Conservation (phyloP, 2,113 vertebrate species). For the Pygoscelis adeliae region DNA sequence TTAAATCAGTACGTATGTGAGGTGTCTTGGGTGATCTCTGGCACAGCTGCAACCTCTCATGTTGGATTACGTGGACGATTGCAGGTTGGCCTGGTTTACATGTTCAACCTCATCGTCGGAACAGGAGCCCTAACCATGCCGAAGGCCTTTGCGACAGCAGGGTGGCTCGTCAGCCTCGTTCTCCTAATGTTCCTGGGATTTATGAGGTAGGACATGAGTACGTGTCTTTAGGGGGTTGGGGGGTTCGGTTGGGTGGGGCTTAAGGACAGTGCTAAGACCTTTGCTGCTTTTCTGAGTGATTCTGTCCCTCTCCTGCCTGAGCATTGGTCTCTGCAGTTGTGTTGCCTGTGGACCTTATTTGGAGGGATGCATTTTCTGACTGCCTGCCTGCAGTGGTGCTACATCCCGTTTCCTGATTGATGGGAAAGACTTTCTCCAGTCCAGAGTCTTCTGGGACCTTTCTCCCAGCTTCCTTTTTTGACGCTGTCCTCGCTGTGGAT, state of each 20-base stretch:
- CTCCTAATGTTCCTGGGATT: slow-evolving; percentile 90
- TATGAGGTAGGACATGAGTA: slow-evolving; percentile 85
- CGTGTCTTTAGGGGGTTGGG: not conserved
- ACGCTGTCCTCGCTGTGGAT: not conserved
- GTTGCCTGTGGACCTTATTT: not conserved
- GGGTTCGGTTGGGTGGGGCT: not conserved
- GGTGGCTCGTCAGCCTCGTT: slow-evolving; percentile 91
- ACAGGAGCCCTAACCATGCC: slow-evolving; percentile 98
- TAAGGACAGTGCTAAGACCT: not conserved
- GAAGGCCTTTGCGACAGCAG: slow-evolving; percentile 90
- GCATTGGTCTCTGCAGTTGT: not conserved
- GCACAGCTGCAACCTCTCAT: not conserved
- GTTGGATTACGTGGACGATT: not conserved
- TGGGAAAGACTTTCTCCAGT: not conserved
- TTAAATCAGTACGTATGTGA: accelerated
- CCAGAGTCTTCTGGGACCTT: not conserved
- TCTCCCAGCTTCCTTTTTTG: not conserved
- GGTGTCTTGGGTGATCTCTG: not conserved
- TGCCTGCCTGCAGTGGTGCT: not conserved
- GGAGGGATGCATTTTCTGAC: not conserved
- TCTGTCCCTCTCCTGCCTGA: not conserved
- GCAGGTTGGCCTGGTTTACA: slow-evolving; percentile 96
- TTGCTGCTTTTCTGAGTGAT: not conserved
- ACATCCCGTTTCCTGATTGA: not conserved
- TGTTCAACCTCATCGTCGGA: slow-evolving; percentile 98